Evolutionary conservation across 2,888 invertebrate species (phyloP), one percentile per base, ranked within the genome.

Genomic region (Dasysyrphus albostriatus): DNA sequence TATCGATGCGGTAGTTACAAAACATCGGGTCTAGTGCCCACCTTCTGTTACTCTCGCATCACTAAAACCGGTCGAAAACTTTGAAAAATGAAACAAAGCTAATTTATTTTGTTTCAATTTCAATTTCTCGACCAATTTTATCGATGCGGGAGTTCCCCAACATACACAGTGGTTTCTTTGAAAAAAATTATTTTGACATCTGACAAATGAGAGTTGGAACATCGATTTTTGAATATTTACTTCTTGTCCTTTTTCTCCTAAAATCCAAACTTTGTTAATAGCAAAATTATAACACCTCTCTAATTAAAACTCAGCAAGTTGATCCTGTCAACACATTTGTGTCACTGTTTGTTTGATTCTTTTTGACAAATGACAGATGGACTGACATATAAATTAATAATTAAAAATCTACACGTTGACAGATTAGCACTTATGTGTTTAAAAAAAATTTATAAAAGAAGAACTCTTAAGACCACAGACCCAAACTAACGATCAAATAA

Each of bases 321-420:
- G 34, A 16, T 12, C 59, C 1, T 29, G 44, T 44, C 44, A 63
- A 42, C 19, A 29, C 34, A 65, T 49, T 49, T 32, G 32, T 7
- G 7, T 32, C 34, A 6, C 32, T 5, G 10, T 65, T 7, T 3
- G 1, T 34, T 34, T 32, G 24, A 47, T 65, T 34, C 24, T 12
- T 49, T 19, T 49, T 49, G 24, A 63, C 49, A 67, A 32, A 34
- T 39, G 37, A 69, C 19, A 54, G n/a, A 32, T 47, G 16, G n/a
- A 69, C 29, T 69, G 69, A 39, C 39, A 69, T 51, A 54, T n/a
- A 19, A 69, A 69, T 69, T 69, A 69, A 54, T 39, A 54, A 54
- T 69, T 69, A 39, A 69, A 9, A n/a, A 69, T 39, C 39, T n/a
- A 24, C 54, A 24, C 54, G 51, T 39, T 69, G 69, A 69, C 51